Percentiles rank a stretch among this genome's conserved stretches.
phyloP scores from a whole-genome alignment of 2,797 vertebrate species.

The Cuculus canorus region DNA sequence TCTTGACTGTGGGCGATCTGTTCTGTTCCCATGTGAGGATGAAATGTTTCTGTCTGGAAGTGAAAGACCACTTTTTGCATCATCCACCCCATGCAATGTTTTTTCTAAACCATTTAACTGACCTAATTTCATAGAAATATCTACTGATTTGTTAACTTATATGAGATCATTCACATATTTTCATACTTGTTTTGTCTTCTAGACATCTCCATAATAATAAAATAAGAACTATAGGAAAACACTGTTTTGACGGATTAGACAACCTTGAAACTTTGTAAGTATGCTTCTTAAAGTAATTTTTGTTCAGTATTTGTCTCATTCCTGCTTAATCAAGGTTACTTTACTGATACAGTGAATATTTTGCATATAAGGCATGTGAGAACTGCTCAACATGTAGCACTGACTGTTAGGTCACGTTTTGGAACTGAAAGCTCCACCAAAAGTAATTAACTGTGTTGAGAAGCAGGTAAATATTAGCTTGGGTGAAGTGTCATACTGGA shows the following conservation, averaged over 20 bases:
- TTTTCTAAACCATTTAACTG: background rate
- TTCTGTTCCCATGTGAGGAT: background rate
- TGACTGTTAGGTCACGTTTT: background rate
- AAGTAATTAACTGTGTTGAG: background rate
- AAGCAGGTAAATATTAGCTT: constrained; percentile 14
- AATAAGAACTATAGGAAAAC: constrained; percentile 89
- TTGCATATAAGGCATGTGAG: background rate
- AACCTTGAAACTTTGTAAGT: constrained; percentile 98
- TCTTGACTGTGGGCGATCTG: background rate
- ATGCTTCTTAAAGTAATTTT: background rate
- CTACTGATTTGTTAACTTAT: background rate
- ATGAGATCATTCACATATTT: background rate
- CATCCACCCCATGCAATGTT: background rate
- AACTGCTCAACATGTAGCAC: background rate
- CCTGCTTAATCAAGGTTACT: background rate
- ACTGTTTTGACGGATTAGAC: constrained; percentile 90
- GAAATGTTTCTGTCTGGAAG: background rate
- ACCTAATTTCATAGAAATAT: background rate
- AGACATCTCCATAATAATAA: constrained; percentile 99
- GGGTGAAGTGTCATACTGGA: background rate
- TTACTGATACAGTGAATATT: background rate
- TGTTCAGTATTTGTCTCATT: background rate
- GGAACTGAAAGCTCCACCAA: background rate
- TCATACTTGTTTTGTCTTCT: background rate
- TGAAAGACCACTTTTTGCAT: background rate